Conservation (phyloP, 2,888 invertebrate genomes). For the Lissocephala sabroskyi region DNA sequence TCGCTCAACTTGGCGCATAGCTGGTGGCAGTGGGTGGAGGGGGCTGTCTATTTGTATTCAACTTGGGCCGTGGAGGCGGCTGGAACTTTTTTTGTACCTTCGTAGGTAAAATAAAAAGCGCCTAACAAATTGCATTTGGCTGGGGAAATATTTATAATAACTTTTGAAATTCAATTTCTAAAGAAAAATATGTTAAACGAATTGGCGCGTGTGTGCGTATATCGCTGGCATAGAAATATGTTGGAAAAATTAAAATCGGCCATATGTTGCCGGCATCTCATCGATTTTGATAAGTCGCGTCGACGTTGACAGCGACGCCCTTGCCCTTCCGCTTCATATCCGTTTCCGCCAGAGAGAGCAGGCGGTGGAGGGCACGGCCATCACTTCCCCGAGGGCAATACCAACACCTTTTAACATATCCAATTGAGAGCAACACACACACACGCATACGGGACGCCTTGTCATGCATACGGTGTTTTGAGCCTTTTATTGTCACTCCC, state of each 20-base stretch:
- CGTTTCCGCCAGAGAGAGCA: slow-evolving; percentile 33
- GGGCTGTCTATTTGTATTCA: slow-evolving; percentile 21
- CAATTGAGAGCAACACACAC: slow-evolving; percentile 42
- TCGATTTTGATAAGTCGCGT: slow-evolving; percentile 60
- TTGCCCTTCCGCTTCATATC: slow-evolving; percentile 43
- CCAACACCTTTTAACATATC: slow-evolving; percentile 30
- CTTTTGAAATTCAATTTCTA: slow-evolving; percentile 61
- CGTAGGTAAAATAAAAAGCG: slow-evolving; percentile 29
- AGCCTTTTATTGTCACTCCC: slow-evolving; percentile 30
- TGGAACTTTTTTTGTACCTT: too few relatives aligned
- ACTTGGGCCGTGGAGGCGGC: too few relatives aligned
- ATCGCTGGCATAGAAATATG: slow-evolving; percentile 18
- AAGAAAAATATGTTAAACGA: slow-evolving; percentile 62
- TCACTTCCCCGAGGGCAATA: too few relatives aligned
- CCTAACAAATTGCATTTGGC: slow-evolving; percentile 52
- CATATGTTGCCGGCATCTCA: slow-evolving; percentile 56
- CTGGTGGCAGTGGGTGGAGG: too few relatives aligned
- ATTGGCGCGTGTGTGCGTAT: slow-evolving; percentile 23
- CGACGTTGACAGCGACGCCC: neutral
- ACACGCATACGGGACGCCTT: slow-evolving; percentile 38
- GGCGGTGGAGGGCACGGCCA: neutral
- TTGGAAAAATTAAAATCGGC: slow-evolving; percentile 59
- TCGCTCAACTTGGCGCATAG: too few relatives aligned
- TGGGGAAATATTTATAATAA: slow-evolving; percentile 57
- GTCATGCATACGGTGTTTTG: slow-evolving; percentile 54